phyloP scores from a whole-genome alignment of 2,797 vertebrate genomes.

The Capromys pilorides region DNA sequence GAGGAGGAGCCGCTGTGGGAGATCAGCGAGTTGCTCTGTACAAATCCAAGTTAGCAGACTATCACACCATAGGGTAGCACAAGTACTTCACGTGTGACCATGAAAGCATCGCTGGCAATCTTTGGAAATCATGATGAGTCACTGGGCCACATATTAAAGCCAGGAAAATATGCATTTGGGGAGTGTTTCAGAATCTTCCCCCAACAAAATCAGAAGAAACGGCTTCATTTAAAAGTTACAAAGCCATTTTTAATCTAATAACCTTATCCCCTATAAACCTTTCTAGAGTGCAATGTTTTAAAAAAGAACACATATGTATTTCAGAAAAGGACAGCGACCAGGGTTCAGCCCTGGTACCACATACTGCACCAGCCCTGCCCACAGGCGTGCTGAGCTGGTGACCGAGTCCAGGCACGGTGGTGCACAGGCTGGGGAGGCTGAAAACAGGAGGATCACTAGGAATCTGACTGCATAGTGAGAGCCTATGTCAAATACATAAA shows the following conservation, averaged over 20 bases:
- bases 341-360: too few species aligned
- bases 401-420: too few species aligned
- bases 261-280: neutral
- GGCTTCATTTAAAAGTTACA: slow-evolving; percentile 35
- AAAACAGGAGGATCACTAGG: too few species aligned
- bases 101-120: neutral
- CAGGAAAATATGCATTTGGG: neutral
- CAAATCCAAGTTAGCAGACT: slow-evolving; percentile 1
- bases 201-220: slow-evolving; percentile 37
- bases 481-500: too few species aligned
- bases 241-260: neutral
- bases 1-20: slow-evolving; percentile 27
- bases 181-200: neutral
- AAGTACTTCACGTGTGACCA: neutral
- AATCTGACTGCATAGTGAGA: too few species aligned
- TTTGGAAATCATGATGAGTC: neutral
- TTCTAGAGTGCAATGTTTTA: slow-evolving; percentile 20
- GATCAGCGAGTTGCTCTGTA: slow-evolving; percentile 50
- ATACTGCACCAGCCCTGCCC: too few species aligned
- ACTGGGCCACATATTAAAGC: neutral
- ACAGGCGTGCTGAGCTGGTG: too few species aligned
- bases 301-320: neutral
- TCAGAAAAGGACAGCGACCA: neutral
- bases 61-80: neutral
- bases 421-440: too few species aligned